Percentiles rank a stretch among this genome's conserved stretches.
These are phyloP conservation scores for Tipula lateralis DNA, from an alignment of 2,888 invertebrate genomes.

Conservation along the genomic window DNA sequence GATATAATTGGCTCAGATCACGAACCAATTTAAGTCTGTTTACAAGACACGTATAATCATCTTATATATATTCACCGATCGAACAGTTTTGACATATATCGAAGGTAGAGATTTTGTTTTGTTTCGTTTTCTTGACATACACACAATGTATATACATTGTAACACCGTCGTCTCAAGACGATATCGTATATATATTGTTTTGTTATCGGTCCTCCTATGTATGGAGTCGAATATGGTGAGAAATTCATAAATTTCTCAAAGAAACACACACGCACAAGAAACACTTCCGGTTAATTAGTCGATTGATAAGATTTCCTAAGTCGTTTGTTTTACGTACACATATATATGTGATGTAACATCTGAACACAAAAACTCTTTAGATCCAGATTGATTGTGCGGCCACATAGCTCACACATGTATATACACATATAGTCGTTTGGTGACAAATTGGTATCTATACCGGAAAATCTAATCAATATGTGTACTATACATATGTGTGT, in stretches of 20 bases:
- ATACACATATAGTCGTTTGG: not conserved
- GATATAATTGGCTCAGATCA: not conserved
- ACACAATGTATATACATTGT: not conserved
- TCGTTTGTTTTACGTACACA: not conserved
- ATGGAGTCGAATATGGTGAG: not conserved
- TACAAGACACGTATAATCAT: not conserved
- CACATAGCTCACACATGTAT: not conserved
- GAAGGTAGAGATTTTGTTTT: not conserved
- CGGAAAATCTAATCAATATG: not conserved
- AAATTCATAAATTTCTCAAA: slow-evolving; percentile 1
- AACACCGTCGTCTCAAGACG: not conserved
- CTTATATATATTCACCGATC: not conserved
- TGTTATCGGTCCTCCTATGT: not conserved
- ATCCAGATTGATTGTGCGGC: slow-evolving; percentile 11
- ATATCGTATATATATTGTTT: not conserved
- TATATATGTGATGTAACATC: not conserved
- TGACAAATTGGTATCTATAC: not conserved
- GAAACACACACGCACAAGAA: not conserved
- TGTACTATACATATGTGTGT: not conserved
- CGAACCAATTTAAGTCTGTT: not conserved
- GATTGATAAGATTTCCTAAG: slow-evolving; percentile 7
- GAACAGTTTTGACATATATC: not conserved
- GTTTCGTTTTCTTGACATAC: not conserved
- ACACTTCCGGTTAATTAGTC: not conserved
- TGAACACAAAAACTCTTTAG: not conserved